Conservation (phyloP, 2,888 invertebrate species). For the Thelaira solivaga region DNA sequence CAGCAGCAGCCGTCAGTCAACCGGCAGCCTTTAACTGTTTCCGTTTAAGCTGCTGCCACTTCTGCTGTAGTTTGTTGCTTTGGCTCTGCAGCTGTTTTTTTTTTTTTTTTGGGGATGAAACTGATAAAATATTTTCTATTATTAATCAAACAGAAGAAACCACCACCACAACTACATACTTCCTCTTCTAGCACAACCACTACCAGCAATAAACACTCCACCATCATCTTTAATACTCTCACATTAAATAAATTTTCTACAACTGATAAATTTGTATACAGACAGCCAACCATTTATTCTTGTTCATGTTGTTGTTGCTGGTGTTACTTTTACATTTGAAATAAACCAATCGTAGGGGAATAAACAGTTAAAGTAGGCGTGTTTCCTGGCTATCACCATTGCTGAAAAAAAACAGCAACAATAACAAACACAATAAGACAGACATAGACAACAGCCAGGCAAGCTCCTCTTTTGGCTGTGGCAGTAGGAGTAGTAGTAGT, state of each 20-base stretch:
- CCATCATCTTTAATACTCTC: constrained; percentile 15
- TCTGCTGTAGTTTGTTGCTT: constrained; percentile 37
- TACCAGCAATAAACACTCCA: neutral
- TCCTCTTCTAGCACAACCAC: neutral
- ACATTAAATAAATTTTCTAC: neutral
- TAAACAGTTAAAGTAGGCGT: constrained; percentile 57
- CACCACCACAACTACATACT: neutral
- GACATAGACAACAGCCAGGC: neutral
- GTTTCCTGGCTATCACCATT: constrained; percentile 50
- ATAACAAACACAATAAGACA: constrained; percentile 14
- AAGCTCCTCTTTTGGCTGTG: constrained; percentile 30
- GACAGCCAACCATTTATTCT: neutral
- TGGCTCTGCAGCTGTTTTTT: constrained; percentile 24
- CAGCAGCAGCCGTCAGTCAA: constrained; percentile 73
- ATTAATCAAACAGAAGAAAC: constrained; percentile 33
- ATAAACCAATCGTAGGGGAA: constrained; percentile 47
- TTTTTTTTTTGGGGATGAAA: constrained; percentile 50
- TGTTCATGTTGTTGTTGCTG: neutral
- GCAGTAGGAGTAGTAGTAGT: constrained; percentile 14
- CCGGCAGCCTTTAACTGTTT: constrained; percentile 75
- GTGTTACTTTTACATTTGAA: too few species aligned
- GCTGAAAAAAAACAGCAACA: constrained; percentile 7
- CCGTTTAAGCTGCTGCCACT: constrained; percentile 65
- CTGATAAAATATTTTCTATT: neutral
- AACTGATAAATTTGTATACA: neutral